Percentiles rank a stretch among this genome's conserved stretches.
Evolutionary conservation across 1,140 invertebrate genomes (phyloP).

Genomic region (Drosophila neocordata): DNA sequence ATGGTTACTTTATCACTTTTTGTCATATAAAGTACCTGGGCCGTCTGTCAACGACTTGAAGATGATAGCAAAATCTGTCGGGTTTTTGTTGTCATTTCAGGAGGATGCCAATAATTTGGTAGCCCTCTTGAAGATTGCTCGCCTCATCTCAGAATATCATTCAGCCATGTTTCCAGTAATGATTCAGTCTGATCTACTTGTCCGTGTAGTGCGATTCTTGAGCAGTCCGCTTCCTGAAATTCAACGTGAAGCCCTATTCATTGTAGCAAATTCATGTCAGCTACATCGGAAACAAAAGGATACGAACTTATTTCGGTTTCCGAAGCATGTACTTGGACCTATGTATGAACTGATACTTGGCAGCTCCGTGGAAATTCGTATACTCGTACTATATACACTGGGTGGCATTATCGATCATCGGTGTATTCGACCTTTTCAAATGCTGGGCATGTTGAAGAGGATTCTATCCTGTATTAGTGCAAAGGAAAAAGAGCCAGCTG

Average conservation of each 20-base stretch:
- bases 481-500: neutral
- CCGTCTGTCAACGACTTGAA: conserved; percentile 8
- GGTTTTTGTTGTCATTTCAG: neutral
- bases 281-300: conserved; percentile 14
- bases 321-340: conserved; percentile 24
- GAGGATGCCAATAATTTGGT: conserved; percentile 32
- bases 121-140: conserved; percentile 27
- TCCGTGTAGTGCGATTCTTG: conserved; percentile 14
- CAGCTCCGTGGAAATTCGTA: conserved; percentile 11
- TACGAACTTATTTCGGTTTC: conserved; percentile 9
- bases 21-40: conserved; percentile 33
- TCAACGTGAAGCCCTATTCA: conserved; percentile 40
- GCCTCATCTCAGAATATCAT: conserved; percentile 46
- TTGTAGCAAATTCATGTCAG: conserved; percentile 35
- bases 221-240: conserved; percentile 32
- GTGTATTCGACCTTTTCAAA: conserved; percentile 27
- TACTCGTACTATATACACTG: conserved; percentile 26
- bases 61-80: conserved; percentile 20
- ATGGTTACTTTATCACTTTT: conserved; percentile 45
- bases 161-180: conserved; percentile 24
- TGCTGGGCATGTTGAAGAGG: conserved; percentile 24
- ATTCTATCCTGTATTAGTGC: conserved; percentile 34
- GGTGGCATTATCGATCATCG: conserved; percentile 40
- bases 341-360: conserved; percentile 31
- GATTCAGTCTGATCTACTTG: conserved; percentile 17